phyloP scores from a whole-genome alignment of 1,140 invertebrate genomes.

The Argopecten irradians region DNA sequence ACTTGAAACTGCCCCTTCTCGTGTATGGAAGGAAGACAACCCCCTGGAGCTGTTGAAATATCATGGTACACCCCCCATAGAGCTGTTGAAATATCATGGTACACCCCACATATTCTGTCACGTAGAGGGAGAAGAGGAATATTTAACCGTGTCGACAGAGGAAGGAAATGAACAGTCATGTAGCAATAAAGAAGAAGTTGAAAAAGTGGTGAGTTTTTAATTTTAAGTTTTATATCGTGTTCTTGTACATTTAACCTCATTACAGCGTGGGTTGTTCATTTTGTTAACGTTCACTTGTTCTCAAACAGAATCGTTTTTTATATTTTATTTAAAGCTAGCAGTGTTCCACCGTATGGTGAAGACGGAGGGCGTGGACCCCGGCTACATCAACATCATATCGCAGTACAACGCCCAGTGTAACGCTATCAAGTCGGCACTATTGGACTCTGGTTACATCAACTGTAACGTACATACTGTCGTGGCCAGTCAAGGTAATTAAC shows the following conservation, averaged over 20 bases:
- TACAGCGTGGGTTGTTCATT: not conserved
- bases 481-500: slow-evolving; percentile 59
- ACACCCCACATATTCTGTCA: slow-evolving; percentile 65
- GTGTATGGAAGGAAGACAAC: slow-evolving; percentile 29
- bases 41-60: slow-evolving; percentile 52
- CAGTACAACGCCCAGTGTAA: slow-evolving; percentile 62
- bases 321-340: slow-evolving; percentile 45
- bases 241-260: not conserved
- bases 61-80: no score
- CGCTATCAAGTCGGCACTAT: slow-evolving; percentile 47
- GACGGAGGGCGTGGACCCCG: slow-evolving; percentile 36
- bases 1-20: slow-evolving; percentile 52
- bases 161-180: slow-evolving; percentile 70
- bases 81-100: slow-evolving; percentile 48
- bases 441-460: slow-evolving; percentile 27
- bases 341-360: slow-evolving; percentile 53
- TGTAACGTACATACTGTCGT: slow-evolving; percentile 61
- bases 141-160: slow-evolving; percentile 65
- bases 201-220: slow-evolving; percentile 61
- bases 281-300: not conserved
- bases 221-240: not conserved
- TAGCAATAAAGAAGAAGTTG: slow-evolving; percentile 64
- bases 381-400: slow-evolving; percentile 56
- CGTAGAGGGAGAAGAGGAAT: slow-evolving; percentile 66
- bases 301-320: not conserved